Conservation (phyloP, 1,140 invertebrate genomes). For the Pararge aegeria region DNA sequence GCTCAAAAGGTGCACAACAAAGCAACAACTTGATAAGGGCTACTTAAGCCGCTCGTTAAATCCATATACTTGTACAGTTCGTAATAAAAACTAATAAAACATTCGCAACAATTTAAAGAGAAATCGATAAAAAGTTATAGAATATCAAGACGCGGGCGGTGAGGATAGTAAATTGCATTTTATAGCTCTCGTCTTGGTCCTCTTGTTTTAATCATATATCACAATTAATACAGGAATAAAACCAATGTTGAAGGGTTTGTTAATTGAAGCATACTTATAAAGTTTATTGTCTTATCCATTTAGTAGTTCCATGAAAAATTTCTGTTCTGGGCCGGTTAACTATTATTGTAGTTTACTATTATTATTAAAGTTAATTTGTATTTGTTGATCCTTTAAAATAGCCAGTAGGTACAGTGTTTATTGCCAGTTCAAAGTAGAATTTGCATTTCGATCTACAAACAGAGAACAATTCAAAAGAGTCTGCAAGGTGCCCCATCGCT, state of each 20-base stretch:
- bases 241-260: conserved; percentile 1
- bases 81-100: conserved; percentile 77
- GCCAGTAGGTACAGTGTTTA: too few species aligned
- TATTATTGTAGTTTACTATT: too few species aligned
- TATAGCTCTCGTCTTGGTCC: conserved; percentile 51
- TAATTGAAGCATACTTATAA: not conserved
- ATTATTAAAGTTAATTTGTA: too few species aligned
- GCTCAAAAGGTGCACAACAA: conserved; percentile 52
- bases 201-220: conserved; percentile 49
- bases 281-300: too few species aligned
- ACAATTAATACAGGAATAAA: conserved; percentile 19
- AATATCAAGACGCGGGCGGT: conserved; percentile 57
- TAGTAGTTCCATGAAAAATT: too few species aligned
- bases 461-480: too few species aligned
- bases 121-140: conserved; percentile 68
- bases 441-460: too few species aligned
- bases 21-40: conserved; percentile 69
- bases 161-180: conserved; percentile 74
- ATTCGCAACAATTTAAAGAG: conserved; percentile 76
- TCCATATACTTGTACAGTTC: conserved; percentile 64
- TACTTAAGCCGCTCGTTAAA: conserved; percentile 75
- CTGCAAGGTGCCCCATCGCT: too few species aligned
- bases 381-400: too few species aligned
- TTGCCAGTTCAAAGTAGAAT: too few species aligned
- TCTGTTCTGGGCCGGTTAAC: too few species aligned